Conservation (phyloP, 2,113 vertebrate genomes). For the Sebastes schlegelii region DNA sequence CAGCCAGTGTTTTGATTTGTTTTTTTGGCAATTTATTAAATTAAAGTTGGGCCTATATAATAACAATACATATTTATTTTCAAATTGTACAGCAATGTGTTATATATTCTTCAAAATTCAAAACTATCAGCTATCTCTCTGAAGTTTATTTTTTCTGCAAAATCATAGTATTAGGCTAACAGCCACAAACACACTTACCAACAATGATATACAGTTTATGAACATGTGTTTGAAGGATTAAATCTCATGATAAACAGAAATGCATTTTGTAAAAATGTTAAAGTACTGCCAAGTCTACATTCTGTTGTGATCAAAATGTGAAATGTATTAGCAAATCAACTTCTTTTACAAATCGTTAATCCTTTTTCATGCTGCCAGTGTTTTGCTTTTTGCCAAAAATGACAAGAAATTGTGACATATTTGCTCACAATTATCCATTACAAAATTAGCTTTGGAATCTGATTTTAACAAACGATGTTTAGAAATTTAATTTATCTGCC, state of each 20-base stretch:
- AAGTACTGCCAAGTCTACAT: constrained; percentile 56
- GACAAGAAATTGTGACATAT: constrained; percentile 35
- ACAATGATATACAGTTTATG: constrained; percentile 52
- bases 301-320: constrained; percentile 50
- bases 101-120: constrained; percentile 67
- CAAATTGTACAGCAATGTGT: constrained; percentile 73
- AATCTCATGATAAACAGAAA: constrained; percentile 49
- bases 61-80: constrained; percentile 71
- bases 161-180: constrained; percentile 64
- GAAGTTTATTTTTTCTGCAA: constrained; percentile 63
- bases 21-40: constrained; percentile 46
- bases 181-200: constrained; percentile 70
- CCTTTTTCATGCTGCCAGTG: constrained; percentile 15
- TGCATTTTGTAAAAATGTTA: constrained; percentile 39
- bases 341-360: constrained; percentile 23
- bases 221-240: constrained; percentile 50
- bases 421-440: constrained; percentile 48
- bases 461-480: constrained; percentile 55
- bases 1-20: too few species aligned
- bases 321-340: constrained; percentile 20
- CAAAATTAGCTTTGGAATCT: constrained; percentile 76
- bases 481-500: constrained; percentile 52
- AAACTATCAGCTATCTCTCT: constrained; percentile 74
- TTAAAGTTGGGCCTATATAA: constrained; percentile 62
- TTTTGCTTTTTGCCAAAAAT: constrained; percentile 23